Base-by-base conservation (phyloP, 2,888 invertebrate genomes). In the Idaea aversata region DNA sequence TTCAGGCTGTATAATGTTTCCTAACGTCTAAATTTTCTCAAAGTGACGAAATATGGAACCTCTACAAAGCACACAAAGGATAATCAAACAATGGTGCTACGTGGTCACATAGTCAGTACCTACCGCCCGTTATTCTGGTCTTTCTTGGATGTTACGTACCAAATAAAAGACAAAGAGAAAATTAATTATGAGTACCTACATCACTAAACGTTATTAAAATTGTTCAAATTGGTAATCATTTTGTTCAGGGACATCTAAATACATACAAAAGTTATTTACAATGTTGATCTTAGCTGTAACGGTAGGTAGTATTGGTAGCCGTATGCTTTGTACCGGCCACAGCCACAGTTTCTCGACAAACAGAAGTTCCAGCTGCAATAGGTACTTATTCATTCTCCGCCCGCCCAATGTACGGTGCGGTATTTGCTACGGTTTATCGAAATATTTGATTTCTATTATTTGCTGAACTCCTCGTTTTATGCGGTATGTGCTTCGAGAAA, bases 401-500 rank as follows among this genome's bases (percentile, higher is more conserved):
- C 47, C 47, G 47, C 47, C 47, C 47, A 47, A 47, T 47, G 47
- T 47, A 47, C 47, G 47, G 47, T 47, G 47, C 47, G 47, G 47
- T 47, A 47, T 47, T 47, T 47, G 47, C 47, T 47, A 47, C 47
- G 47, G 47, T 47, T 47, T 47, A 47, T 47, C 47, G 47, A 47
- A 47, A 47, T 47, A 36, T 66, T 59, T 25, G 63, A 61, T 77
- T 78, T 76, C 74, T 75, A 80, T 79, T 75, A 78, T 47, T 47
- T 47, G 75, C 70, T 70, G 65, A 72, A 66, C 71, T 73, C 71
- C 71, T 73, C 75, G 72, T 71, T 68, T 71, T 82, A 79, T 72
- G 70, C 65, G 78, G 79, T 75, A 81, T 81, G 81, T 75, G 78
- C 75, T 77, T 74, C 76, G 75, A 74, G 77, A 78, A 76, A 76